phyloP scores from a whole-genome alignment of 64 coral and sea anemone genomes.

The Pachyseris speciosa region DNA sequence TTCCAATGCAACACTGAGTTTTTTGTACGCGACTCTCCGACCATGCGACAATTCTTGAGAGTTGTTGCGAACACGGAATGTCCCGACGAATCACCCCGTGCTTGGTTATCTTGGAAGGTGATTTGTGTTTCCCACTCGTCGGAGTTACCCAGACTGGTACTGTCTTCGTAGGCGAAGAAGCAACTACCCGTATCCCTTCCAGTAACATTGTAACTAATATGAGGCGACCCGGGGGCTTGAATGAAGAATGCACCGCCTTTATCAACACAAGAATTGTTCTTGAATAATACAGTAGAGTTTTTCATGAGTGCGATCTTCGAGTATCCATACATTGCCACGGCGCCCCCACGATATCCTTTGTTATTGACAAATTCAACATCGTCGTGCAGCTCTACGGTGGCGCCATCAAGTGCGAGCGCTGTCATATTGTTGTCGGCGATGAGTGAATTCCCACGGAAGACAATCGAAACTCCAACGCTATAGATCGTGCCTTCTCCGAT shows the following conservation, averaged over 20 bases:
- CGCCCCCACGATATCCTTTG: slow-evolving; percentile 61
- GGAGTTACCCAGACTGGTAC: not conserved
- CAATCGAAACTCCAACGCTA: slow-evolving; percentile 64
- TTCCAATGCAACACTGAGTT: slow-evolving; percentile 68
- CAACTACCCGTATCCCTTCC: slow-evolving; percentile 24
- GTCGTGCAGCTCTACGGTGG: slow-evolving; percentile 37
- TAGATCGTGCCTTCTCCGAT: slow-evolving; percentile 76
- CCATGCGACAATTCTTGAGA: slow-evolving; percentile 44
- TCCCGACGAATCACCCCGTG: slow-evolving; percentile 25
- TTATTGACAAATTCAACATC: slow-evolving; percentile 62
- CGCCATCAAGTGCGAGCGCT: slow-evolving; percentile 68
- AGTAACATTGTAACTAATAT: not conserved
- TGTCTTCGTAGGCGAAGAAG: slow-evolving; percentile 70
- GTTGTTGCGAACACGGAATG: slow-evolving; percentile 71
- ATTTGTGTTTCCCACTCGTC: slow-evolving; percentile 65
- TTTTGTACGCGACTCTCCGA: not conserved
- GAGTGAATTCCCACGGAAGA: slow-evolving; percentile 44
- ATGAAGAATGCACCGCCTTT: slow-evolving; percentile 73
- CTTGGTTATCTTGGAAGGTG: slow-evolving; percentile 54
- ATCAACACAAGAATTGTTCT: slow-evolving; percentile 31
- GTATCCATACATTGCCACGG: slow-evolving; percentile 68
- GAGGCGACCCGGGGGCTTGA: slow-evolving; percentile 38
- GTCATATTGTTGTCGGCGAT: slow-evolving; percentile 69
- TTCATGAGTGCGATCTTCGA: slow-evolving; percentile 65
- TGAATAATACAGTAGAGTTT: slow-evolving; percentile 53